Conservation (phyloP, 2,797 vertebrate genomes). For the Naso thynnoides region DNA sequence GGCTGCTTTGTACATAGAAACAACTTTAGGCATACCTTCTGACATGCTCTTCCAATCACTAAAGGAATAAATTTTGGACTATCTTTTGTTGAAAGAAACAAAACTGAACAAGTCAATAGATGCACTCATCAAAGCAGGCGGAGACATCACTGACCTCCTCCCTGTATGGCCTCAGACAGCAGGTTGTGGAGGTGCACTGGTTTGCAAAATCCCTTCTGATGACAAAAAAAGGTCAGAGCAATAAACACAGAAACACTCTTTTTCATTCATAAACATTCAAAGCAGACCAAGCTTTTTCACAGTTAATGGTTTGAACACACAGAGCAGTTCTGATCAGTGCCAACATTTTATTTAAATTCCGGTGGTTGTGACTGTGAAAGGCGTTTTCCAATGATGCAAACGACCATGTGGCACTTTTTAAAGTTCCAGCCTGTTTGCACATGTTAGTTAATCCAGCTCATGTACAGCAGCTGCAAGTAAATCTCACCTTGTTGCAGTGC, state of each 20-base stretch:
- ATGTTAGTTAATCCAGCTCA: neutral
- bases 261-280: neutral
- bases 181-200: conserved; percentile 74
- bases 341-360: neutral
- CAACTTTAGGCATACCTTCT: too few relatives aligned
- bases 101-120: neutral
- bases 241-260: neutral
- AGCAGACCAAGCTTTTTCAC: neutral
- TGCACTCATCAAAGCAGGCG: neutral
- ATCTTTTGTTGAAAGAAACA: neutral
- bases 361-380: neutral
- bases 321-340: neutral
- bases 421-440: too few relatives aligned
- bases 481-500: conserved; percentile 75
- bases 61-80: neutral
- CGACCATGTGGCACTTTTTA: too few relatives aligned
- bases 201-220: conserved; percentile 68
- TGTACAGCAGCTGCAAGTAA: neutral
- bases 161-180: conserved; percentile 76
- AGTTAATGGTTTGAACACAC: neutral
- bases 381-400: too few relatives aligned
- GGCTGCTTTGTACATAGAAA: too few relatives aligned
- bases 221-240: conserved; percentile 3
- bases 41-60: neutral
- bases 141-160: conserved; percentile 72